Evolutionary conservation across 1,140 invertebrate species (phyloP), one percentile per base, ranked within the genome.

Genomic region (Thaumetopoea pityocampa): DNA sequence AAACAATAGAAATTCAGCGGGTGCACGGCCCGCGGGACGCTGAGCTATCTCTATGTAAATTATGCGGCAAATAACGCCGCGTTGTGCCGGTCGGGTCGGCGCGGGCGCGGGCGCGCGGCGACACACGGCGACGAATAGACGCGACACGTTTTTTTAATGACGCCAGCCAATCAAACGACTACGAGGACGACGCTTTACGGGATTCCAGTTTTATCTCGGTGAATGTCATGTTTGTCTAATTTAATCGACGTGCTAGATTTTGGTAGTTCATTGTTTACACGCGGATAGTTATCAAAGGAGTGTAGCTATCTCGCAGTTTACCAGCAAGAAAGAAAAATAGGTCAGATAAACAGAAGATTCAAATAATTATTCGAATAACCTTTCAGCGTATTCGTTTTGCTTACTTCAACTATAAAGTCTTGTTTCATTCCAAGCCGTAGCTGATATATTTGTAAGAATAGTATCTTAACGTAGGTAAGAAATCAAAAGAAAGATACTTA

Each of bases 1-100:
- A 81, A 80, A 83, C 76, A 83, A 83, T 83, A 83, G 79, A 77
- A 83, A 83, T 83, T 83, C 79, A 78, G 61, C 79, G 72, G 79
- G 77, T 81, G 76, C 74, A 44, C 70, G 65, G 46, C 76, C 72
- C 76, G 51, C 51, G 79, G 76, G 79, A 83, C 70, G 32, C 44
- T 67, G 59, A 74, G 79, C 72, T 66, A 83, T 83, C 72, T 83
- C 73, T 83, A 83, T 83, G 79, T 80, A 83, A 83, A 83, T 83
- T 79, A 80, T 79, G 62, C 68, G 53, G 74, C 66, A 82, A 79
- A 76, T 79, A 78, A 82, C 65, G 57, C 42, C 51, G 70, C 70
- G 72, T 83, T 77, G 65, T 43, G 60, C 64, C 80, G 69, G 72
- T 78, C 73, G 77, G 44, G 58, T 55, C 52, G 33, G 40, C n/a